phyloP scores from a whole-genome alignment of 2,888 invertebrate genomes.

The Eupithecia tripunctaria region DNA sequence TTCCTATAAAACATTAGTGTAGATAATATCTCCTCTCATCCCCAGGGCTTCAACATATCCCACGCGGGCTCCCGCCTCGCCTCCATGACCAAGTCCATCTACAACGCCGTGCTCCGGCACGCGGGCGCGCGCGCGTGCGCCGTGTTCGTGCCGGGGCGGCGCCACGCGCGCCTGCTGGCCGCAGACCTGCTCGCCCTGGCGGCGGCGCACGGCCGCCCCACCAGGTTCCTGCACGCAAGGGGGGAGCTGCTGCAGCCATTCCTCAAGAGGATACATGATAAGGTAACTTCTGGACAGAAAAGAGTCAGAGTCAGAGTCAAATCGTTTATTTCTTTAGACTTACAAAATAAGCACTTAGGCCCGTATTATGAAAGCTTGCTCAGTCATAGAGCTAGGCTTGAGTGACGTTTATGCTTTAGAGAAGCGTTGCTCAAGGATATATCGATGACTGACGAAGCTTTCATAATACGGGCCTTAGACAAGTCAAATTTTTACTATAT shows the following conservation, averaged over 20 bases:
- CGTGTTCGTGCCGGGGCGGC: conserved; percentile 94
- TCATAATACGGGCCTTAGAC: too few relatives aligned
- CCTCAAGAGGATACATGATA: conserved; percentile 93
- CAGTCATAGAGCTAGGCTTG: too few relatives aligned
- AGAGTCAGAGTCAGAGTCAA: too few relatives aligned
- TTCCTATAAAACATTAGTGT: too few relatives aligned
- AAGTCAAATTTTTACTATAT: too few relatives aligned
- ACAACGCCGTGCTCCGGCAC: conserved; percentile 94
- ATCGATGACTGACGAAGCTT: too few relatives aligned
- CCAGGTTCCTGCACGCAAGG: conserved; percentile 95
- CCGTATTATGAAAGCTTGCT: too few relatives aligned
- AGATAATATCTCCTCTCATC: background rate
- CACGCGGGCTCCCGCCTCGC: conserved; percentile 98
- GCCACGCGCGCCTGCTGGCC: conserved; percentile 96
- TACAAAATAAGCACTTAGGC: too few relatives aligned
- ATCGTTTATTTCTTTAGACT: too few relatives aligned
- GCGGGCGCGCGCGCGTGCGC: conserved; percentile 93
- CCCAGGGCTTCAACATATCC: conserved; percentile 96
- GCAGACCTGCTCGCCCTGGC: conserved; percentile 97
- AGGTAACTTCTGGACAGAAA: too few relatives aligned
- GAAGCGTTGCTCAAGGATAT: too few relatives aligned
- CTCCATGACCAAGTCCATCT: conserved; percentile 99
- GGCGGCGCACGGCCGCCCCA: conserved; percentile 93
- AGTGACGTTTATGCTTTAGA: too few relatives aligned
- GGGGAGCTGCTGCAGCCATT: conserved; percentile 95